Evolutionary conservation across 2,888 invertebrate genomes (phyloP).

Genomic region (Bombyx huttoni): DNA sequence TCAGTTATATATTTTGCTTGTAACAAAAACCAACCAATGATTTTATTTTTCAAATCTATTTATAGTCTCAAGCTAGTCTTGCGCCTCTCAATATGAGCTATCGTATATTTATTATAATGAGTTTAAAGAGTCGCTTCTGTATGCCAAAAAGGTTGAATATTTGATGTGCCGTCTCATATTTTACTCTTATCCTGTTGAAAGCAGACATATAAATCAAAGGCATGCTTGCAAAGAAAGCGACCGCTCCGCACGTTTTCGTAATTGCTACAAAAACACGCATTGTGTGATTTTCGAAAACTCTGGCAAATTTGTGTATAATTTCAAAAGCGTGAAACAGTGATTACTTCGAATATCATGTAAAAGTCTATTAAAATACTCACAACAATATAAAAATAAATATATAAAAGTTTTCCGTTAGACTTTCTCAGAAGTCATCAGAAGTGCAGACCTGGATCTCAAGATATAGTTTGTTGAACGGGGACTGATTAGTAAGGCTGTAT

Average conservation of each 20-base stretch:
- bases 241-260: slow-evolving; percentile 57
- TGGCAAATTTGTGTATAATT: slow-evolving; percentile 66
- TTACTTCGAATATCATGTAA: neutral
- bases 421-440: slow-evolving; percentile 6
- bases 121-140: slow-evolving; percentile 46
- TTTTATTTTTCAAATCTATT: neutral
- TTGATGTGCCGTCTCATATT: slow-evolving; percentile 64
- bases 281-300: slow-evolving; percentile 59
- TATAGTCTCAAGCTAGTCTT: neutral
- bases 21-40: neutral
- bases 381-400: slow-evolving; percentile 9
- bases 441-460: slow-evolving; percentile 21
- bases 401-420: neutral
- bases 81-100: slow-evolving; percentile 45
- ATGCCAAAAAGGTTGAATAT: slow-evolving; percentile 60
- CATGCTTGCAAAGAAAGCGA: slow-evolving; percentile 52
- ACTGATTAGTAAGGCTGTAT: slow-evolving; percentile 51
- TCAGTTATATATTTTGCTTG: neutral
- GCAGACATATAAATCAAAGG: slow-evolving; percentile 67
- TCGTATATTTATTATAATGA: slow-evolving; percentile 68
- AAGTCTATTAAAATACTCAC: slow-evolving; percentile 1
- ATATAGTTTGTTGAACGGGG: slow-evolving; percentile 25
- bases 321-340: slow-evolving; percentile 7
- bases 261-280: slow-evolving; percentile 65
- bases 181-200: slow-evolving; percentile 49